Evolutionary conservation across 2,113 vertebrate species (phyloP).

Genomic region (Sinocyclocheilus anophthalmus): DNA sequence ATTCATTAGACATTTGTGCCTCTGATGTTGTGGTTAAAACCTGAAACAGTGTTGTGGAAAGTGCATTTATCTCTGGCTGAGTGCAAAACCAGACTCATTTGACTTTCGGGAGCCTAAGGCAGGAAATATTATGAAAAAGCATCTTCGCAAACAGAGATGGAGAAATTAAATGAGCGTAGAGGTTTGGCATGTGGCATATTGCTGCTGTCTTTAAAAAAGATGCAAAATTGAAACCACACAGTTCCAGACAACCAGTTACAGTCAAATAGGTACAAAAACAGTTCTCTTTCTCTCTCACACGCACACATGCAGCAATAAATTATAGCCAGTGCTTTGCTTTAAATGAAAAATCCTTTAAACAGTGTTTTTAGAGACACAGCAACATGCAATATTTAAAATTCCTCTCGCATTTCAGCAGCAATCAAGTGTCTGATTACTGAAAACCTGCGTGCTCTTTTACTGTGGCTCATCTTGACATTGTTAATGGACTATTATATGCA

Average conservation of each 20-base stretch:
- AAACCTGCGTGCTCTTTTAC: neutral
- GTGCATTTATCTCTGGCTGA: neutral
- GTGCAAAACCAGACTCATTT: conserved; percentile 1
- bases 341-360: neutral
- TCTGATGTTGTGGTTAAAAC: neutral
- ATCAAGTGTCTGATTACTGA: conserved; percentile 42
- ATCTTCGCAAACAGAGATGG: conserved; percentile 9
- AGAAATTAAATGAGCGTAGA: conserved; percentile 42
- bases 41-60: neutral
- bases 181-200: neutral
- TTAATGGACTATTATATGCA: neutral
- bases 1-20: neutral
- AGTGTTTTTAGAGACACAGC: conserved; percentile 5
- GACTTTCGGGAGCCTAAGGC: neutral
- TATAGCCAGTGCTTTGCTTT: neutral
- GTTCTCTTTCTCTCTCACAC: neutral
- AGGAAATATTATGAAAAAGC: conserved; percentile 22
- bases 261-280: neutral
- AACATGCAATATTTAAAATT: conserved; percentile 25
- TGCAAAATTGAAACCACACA: neutral
- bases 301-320: neutral
- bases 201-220: neutral
- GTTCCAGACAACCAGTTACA: neutral
- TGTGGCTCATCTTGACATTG: conserved; percentile 26
- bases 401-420: conserved; percentile 15